phyloP scores from a whole-genome alignment of 92 coral and sea anemone species.

The Montipora capitata region DNA sequence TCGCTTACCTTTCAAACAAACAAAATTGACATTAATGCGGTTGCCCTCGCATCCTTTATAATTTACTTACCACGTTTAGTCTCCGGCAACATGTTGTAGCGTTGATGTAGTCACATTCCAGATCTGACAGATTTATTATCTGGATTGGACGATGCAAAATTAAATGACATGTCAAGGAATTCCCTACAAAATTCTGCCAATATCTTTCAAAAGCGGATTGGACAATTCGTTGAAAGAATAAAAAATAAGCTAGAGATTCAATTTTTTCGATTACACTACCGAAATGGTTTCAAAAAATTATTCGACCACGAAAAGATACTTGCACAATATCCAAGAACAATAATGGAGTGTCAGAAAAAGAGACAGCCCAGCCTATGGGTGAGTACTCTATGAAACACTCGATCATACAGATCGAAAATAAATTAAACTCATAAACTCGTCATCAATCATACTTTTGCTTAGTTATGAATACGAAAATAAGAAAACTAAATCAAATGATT shows the following conservation, averaged over 20 bases:
- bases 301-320: neutral
- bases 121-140: slow-evolving; percentile 96
- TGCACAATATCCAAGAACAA: neutral
- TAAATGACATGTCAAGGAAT: slow-evolving; percentile 40
- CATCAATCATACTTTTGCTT: too few relatives aligned
- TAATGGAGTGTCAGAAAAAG: too few relatives aligned
- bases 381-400: too few relatives aligned
- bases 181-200: neutral
- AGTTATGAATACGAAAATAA: neutral
- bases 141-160: slow-evolving; percentile 1
- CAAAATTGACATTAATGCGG: neutral
- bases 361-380: too few relatives aligned
- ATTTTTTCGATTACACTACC: neutral
- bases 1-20: too few relatives aligned
- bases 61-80: slow-evolving; percentile 83
- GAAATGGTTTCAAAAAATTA: neutral
- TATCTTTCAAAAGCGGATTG: too few relatives aligned
- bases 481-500: neutral
- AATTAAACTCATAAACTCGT: neutral
- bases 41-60: neutral
- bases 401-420: neutral
- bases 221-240: too few relatives aligned
- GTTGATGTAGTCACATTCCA: slow-evolving; percentile 99
- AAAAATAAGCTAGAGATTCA: neutral
- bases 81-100: slow-evolving; percentile 94